phyloP scores from a whole-genome alignment of 2,888 invertebrate species.

The Philopedon plagiatum region DNA sequence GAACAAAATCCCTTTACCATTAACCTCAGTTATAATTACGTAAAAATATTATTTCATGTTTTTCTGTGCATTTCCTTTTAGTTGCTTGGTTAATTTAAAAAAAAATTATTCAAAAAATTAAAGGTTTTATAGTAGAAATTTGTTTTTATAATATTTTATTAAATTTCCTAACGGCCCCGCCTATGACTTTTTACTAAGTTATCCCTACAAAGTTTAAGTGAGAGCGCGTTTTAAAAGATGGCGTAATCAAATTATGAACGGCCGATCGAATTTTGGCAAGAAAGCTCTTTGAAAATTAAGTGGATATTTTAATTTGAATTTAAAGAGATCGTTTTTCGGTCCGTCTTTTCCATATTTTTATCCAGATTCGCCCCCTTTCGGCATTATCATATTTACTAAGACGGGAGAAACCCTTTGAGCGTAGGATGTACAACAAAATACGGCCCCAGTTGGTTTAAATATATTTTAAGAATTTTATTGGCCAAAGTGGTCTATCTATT shows the following conservation, averaged over 20 bases:
- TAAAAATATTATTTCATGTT: too few relatives aligned
- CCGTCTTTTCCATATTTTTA: constrained; percentile 14
- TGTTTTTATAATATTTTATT: too few relatives aligned
- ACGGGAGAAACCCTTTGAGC: background rate
- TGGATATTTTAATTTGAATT: constrained; percentile 40
- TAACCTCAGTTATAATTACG: too few relatives aligned
- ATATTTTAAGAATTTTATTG: too few relatives aligned
- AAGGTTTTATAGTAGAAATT: too few relatives aligned
- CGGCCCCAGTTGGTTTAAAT: too few relatives aligned
- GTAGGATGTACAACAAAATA: too few relatives aligned
- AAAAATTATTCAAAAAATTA: too few relatives aligned
- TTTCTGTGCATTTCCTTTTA: too few relatives aligned
- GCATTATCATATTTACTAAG: background rate
- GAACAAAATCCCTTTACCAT: too few relatives aligned
- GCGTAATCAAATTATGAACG: constrained; percentile 38
- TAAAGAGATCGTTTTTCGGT: constrained; percentile 15
- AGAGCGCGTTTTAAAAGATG: constrained; percentile 29
- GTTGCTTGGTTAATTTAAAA: too few relatives aligned
- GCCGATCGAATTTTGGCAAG: constrained; percentile 35
- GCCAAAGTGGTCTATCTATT: too few relatives aligned
- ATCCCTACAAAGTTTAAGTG: constrained; percentile 21
- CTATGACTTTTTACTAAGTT: constrained; percentile 11
- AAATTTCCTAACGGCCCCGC: background rate
- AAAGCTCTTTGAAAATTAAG: constrained; percentile 40
- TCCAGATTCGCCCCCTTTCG: background rate